Percentiles rank a stretch among this genome's conserved stretches.
These are phyloP conservation scores for Pelvicachromis taeniatus DNA, from an alignment of 2,113 vertebrate species.

Conservation along the genomic window DNA sequence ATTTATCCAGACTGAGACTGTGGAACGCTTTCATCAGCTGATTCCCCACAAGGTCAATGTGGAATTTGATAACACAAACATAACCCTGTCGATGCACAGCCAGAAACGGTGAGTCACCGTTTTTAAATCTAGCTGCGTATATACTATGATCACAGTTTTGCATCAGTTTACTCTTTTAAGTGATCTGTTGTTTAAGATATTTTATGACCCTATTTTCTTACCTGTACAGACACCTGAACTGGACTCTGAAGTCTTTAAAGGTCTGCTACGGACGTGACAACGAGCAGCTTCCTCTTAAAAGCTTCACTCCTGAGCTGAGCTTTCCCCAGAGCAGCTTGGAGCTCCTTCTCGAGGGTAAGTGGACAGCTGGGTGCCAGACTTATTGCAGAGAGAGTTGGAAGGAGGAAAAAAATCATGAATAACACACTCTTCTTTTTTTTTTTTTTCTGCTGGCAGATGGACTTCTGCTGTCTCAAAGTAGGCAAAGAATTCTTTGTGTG, in stretches of 20 bases:
- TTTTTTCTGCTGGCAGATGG: conserved; percentile 76
- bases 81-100: conserved; percentile 93
- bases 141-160: background rate
- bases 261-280: conserved; percentile 80
- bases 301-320: conserved; percentile 83
- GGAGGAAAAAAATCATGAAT: background rate
- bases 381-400: background rate
- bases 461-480: conserved; percentile 93
- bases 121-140: background rate
- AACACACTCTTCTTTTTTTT: background rate
- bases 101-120: conserved; percentile 82
- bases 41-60: conserved; percentile 82
- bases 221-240: conserved; percentile 84
- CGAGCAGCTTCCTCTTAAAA: conserved; percentile 83
- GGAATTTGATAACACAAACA: conserved; percentile 87
- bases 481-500: conserved; percentile 93
- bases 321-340: conserved; percentile 89
- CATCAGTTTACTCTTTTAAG: background rate
- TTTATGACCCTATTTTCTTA: background rate
- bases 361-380: background rate
- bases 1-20: conserved; percentile 68
- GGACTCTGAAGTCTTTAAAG: conserved; percentile 90
- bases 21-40: conserved; percentile 75
- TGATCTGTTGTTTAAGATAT: background rate
- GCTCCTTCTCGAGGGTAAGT: conserved; percentile 84